A percentile compares a stretch with the other conserved stretches of the same genome.
phyloP scores from a whole-genome alignment of 53 echinoderm and acorn worm genomes.

The Henricia sp. region DNA sequence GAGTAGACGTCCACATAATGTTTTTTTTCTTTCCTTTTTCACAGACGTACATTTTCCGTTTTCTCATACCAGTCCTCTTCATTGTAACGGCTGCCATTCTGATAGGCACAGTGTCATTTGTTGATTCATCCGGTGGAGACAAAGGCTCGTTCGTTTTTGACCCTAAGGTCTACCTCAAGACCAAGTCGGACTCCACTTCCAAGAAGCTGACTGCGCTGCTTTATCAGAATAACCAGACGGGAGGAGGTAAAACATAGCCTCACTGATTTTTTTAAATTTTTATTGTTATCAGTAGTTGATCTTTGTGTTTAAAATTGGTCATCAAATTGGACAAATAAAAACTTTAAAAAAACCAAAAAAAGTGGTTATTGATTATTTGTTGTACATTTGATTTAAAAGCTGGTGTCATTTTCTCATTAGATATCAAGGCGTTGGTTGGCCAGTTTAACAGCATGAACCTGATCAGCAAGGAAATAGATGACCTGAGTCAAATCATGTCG shows the following conservation, averaged over 20 bases:
- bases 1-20: no score
- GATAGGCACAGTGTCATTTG: conserved; percentile 23
- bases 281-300: background rate
- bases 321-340: background rate
- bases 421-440: conserved; percentile 24
- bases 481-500: conserved; percentile 34
- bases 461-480: background rate
- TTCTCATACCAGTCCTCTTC: conserved; percentile 56
- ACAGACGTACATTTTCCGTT: conserved; percentile 63
- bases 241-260: conserved; percentile 36
- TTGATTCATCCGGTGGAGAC: background rate
- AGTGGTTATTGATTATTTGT: no score
- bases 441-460: conserved; percentile 56
- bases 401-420: background rate
- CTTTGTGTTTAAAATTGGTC: background rate
- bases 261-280: background rate
- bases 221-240: conserved; percentile 62
- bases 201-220: conserved; percentile 23
- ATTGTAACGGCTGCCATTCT: conserved; percentile 59
- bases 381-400: no score
- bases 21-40: background rate
- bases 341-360: background rate
- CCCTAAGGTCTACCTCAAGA: conserved; percentile 52
- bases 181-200: background rate
- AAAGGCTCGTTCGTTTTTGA: conserved; percentile 16